Base-by-base conservation (phyloP, 23 tunicate species). In the Trididemnum nubilum region DNA sequence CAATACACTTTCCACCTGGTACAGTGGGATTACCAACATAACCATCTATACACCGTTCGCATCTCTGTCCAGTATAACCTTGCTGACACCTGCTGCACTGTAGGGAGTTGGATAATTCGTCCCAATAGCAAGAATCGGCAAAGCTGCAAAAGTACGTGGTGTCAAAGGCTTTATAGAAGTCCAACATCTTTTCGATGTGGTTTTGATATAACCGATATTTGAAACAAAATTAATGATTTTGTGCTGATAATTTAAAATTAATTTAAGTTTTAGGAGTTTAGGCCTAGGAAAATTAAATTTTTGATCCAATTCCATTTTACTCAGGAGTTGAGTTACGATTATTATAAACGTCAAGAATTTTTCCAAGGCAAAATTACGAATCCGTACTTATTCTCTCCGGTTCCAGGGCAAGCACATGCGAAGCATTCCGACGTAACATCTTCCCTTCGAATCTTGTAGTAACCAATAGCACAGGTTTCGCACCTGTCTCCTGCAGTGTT, bases 381-480 rank as follows among this genome's bases (percentile, higher is more conserved):
- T n/a, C n/a, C 29, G 18, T 76, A 91, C 97, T 86, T 91, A 82
- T 91, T 91, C 12, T 35, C 73, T 22, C 92, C 92, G 0, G 78
- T 64, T 1, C 86, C 84, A 33, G 98, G 98, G 36, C 98, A 93
- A 67, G 93, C 85, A 65, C 98, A 93, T 1, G 84, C 83, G 35
- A 30, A 38, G 67, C 98, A 93, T 0, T 81, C 72, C 25, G 72
- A 37, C 0, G 72, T n/a, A 12, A 32, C 22, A 1, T 38, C 70
- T 12, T 44, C 73, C 15, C 40, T 75, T 12, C 86, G 34, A 35
- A 27, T 28, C 3, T 82, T 36, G 40, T 69, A 87, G 52, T 78
- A 87, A 27, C 93, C 93, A 5, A 22, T 49, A 3, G 80, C 87
- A 65, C 93, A 92, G 1, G 24, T 21, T 34, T 92, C 97, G 77